Evolutionary conservation across 1,140 invertebrate species (phyloP).

Genomic region (Maniola jurtina): DNA sequence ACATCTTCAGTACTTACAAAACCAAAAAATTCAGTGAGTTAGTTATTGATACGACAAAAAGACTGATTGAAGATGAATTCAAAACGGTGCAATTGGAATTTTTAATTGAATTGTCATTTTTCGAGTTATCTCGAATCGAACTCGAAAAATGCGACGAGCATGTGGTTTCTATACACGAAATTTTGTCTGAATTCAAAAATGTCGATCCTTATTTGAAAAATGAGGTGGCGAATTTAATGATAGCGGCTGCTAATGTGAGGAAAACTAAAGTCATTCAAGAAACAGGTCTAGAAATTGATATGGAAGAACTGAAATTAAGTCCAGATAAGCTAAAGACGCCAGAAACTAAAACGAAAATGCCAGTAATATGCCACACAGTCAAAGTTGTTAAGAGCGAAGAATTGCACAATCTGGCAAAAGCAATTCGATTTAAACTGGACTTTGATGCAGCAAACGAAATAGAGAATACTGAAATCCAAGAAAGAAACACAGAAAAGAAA

Average conservation of each 20-base stretch:
- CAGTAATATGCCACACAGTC: constrained; percentile 26
- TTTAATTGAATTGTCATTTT: constrained; percentile 50
- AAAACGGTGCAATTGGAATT: constrained; percentile 41
- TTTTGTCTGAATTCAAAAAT: constrained; percentile 31
- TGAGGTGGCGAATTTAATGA: constrained; percentile 59
- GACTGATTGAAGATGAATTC: constrained; percentile 29
- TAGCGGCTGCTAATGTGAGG: constrained; percentile 41
- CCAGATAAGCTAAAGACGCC: constrained; percentile 45
- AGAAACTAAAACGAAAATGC: constrained; percentile 31
- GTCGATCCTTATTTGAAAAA: constrained; percentile 43
- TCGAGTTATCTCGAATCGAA: constrained; percentile 43
- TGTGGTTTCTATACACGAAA: constrained; percentile 49
- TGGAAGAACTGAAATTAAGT: constrained; percentile 47
- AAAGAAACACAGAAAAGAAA: constrained; percentile 14
- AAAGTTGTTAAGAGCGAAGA: constrained; percentile 52
- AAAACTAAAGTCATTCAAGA: constrained; percentile 31
- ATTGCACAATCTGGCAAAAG: constrained; percentile 51
- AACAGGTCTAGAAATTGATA: constrained; percentile 42
- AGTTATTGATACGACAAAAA: constrained; percentile 33
- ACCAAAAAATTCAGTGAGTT: constrained; percentile 32
- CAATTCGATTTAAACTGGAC: constrained; percentile 51
- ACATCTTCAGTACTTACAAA: constrained; percentile 22
- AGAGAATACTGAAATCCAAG: constrained; percentile 33
- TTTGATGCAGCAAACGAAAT: constrained; percentile 29
- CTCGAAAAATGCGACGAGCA: constrained; percentile 44